phyloP scores from a whole-genome alignment of 2,113 vertebrate species.

The Condylura cristata region DNA sequence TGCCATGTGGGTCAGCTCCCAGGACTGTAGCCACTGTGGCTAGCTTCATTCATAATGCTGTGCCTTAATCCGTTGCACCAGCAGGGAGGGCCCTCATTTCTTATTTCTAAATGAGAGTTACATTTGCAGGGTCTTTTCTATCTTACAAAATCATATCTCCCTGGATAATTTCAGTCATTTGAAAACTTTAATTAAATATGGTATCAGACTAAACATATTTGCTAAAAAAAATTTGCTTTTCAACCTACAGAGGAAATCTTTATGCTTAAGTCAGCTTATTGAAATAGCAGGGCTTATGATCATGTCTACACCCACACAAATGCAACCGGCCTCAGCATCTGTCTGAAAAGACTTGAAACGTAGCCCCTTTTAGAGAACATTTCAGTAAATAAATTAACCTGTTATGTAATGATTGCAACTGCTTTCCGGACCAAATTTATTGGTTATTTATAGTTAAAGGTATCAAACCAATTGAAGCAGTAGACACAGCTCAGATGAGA shows the following conservation, averaged over 20 bases:
- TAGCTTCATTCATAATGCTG: too few species aligned
- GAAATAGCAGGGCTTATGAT: background rate
- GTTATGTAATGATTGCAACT: background rate
- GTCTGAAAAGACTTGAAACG: background rate
- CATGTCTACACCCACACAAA: too few species aligned
- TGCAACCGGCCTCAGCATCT: background rate
- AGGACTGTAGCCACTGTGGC: too few species aligned
- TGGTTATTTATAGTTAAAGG: background rate
- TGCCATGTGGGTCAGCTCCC: too few species aligned
- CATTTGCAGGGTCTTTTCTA: background rate
- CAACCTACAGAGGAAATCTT: background rate
- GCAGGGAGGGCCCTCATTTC: too few species aligned
- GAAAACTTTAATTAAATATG: conserved; percentile 4
- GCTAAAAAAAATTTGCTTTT: background rate
- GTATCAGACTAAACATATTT: background rate
- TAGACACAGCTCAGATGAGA: background rate
- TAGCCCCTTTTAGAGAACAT: background rate
- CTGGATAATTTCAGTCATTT: background rate
- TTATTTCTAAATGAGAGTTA: background rate
- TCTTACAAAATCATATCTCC: conserved; percentile 4
- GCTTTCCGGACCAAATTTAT: background rate
- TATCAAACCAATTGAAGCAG: background rate
- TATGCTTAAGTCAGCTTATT: background rate
- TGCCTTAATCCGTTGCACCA: too few species aligned
- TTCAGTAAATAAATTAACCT: background rate